Conservation (phyloP, 2,113 vertebrate species). For the Phrynocephalus versicolor region DNA sequence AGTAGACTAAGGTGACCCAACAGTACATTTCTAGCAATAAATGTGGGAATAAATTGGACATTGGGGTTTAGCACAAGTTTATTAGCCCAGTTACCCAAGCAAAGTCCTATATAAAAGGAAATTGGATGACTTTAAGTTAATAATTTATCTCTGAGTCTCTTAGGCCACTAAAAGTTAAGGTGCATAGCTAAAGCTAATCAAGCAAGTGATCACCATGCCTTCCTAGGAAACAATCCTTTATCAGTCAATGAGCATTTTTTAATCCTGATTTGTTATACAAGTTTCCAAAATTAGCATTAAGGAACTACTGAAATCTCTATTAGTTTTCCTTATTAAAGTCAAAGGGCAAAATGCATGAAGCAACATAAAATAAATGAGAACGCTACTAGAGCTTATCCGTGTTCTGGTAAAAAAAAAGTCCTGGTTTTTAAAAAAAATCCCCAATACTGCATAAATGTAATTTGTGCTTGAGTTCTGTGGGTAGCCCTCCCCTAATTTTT, state of each 20-base stretch:
- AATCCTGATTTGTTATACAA: conserved; percentile 26
- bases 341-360: not conserved
- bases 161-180: not conserved
- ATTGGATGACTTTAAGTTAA: not conserved
- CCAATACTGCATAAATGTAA: not conserved
- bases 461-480: not conserved
- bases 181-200: not conserved
- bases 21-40: not conserved
- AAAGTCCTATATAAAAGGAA: not conserved
- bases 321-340: not conserved
- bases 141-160: not conserved
- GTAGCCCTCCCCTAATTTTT: not conserved
- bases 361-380: not conserved
- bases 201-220: not conserved
- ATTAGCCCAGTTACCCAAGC: not conserved
- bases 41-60: not conserved
- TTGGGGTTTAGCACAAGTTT: not conserved
- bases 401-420: not conserved
- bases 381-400: not conserved
- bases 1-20: conserved; percentile 29
- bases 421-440: not conserved
- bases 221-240: not conserved
- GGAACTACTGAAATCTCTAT: conserved; percentile 22
- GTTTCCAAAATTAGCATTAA: not conserved
- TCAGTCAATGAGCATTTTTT: conserved; percentile 19